Evolutionary conservation across 2,113 vertebrate genomes (phyloP).

Genomic region (Nannobrachium achirus): DNA sequence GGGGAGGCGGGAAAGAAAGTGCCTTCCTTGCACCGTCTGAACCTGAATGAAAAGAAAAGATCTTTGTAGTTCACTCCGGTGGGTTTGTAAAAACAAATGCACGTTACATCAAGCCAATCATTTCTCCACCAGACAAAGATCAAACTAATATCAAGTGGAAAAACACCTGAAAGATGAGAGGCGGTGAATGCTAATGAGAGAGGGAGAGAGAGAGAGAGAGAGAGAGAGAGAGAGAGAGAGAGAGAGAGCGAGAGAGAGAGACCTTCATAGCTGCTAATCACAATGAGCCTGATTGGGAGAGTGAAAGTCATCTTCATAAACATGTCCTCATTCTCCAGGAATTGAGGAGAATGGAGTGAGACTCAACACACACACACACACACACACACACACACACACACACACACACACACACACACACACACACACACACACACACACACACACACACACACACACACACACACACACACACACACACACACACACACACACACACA

Average conservation of each 20-base stretch:
- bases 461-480: too few species aligned
- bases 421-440: too few species aligned
- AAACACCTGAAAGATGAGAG: constrained; percentile 70
- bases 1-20: neutral
- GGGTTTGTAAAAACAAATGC: constrained; percentile 76
- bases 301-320: constrained; percentile 58
- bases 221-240: constrained; percentile 52
- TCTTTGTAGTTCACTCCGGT: constrained; percentile 71
- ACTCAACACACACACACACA: too few species aligned
- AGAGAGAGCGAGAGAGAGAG: constrained; percentile 52
- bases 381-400: too few species aligned
- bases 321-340: constrained; percentile 65
- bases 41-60: constrained; percentile 73
- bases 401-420: too few species aligned
- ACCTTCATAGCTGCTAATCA: constrained; percentile 60
- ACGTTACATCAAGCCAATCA: constrained; percentile 74
- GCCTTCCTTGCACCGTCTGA: constrained; percentile 62
- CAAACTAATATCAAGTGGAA: constrained; percentile 74
- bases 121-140: constrained; percentile 70
- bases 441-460: too few species aligned
- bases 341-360: constrained; percentile 46
- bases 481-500: too few species aligned
- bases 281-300: constrained; percentile 34
- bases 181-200: constrained; percentile 61
- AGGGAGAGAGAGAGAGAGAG: constrained; percentile 51